Conservation (phyloP, 1,140 invertebrate species). For the Drosophila saltans region DNA sequence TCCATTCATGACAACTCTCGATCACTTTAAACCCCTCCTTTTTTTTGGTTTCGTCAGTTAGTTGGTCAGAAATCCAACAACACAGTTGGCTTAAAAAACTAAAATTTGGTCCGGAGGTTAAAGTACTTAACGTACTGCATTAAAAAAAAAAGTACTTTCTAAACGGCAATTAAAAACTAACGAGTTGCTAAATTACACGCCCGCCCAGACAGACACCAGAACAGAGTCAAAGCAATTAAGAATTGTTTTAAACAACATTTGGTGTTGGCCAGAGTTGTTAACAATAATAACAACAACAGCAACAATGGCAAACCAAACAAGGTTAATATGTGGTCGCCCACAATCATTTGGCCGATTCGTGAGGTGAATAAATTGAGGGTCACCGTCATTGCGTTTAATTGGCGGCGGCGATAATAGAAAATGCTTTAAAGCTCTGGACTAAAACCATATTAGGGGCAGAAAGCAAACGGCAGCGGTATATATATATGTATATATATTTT, state of each 20-base stretch:
- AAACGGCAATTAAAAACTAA: slow-evolving; percentile 23
- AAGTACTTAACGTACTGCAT: slow-evolving; percentile 4
- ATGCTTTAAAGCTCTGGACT: slow-evolving; percentile 43
- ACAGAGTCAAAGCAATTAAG: slow-evolving; percentile 43
- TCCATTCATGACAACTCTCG: too few species aligned
- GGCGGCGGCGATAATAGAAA: slow-evolving; percentile 25
- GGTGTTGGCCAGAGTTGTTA: background rate
- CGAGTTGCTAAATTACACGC: slow-evolving; percentile 27
- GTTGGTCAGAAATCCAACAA: background rate
- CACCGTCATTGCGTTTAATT: slow-evolving; percentile 68
- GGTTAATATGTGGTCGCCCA: slow-evolving; percentile 37
- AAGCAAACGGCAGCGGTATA: slow-evolving; percentile 53
- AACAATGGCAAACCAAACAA: slow-evolving; percentile 30
- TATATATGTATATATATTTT: background rate
- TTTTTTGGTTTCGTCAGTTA: too few species aligned
- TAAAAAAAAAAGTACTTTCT: slow-evolving; percentile 6
- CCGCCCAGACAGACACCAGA: slow-evolving; percentile 8
- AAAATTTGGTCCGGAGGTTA: background rate
- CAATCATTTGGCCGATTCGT: slow-evolving; percentile 6
- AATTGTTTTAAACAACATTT: slow-evolving; percentile 38
- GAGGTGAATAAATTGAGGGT: slow-evolving; percentile 50
- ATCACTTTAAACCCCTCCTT: too few species aligned
- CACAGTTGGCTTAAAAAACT: background rate
- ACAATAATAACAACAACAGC: too few species aligned
- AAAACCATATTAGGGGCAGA: slow-evolving; percentile 64